Percentiles rank a stretch among this genome's conserved stretches.
Conservation (phyloP, 2,888 invertebrate genomes). For the Leuctra nigra region DNA sequence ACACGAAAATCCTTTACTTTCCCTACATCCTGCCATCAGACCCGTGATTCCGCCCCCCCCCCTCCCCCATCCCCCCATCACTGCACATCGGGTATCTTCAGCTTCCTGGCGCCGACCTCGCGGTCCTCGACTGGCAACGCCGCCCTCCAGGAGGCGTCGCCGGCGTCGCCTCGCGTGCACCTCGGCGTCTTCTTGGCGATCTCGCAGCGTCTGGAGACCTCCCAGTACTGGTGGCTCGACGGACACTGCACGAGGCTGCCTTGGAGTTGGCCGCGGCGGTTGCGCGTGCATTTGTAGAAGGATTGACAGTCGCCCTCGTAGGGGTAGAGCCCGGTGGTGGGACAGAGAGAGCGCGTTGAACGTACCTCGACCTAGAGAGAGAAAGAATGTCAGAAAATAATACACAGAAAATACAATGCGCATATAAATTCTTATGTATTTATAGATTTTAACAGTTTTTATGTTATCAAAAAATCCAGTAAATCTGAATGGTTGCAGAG, state of each 20-base stretch:
- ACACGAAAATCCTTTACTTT: too few relatives aligned
- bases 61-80: too few relatives aligned
- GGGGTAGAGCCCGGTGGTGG: slow-evolving; percentile 60
- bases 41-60: too few relatives aligned
- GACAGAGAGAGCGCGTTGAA: slow-evolving; percentile 57
- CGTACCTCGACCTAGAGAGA: too few relatives aligned
- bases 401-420: too few relatives aligned
- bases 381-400: too few relatives aligned
- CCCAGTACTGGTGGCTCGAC: slow-evolving; percentile 67
- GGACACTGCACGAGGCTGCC: slow-evolving; percentile 74
- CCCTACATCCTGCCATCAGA: too few relatives aligned
- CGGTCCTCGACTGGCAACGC: slow-evolving; percentile 20
- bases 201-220: slow-evolving; percentile 47
- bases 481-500: too few relatives aligned
- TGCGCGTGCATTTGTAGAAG: slow-evolving; percentile 63
- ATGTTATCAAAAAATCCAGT: too few relatives aligned
- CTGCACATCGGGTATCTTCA: slow-evolving; percentile 6
- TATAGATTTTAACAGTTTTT: too few relatives aligned
- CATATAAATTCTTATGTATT: too few relatives aligned
- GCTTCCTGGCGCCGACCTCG: slow-evolving; percentile 22
- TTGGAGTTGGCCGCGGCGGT: slow-evolving; percentile 47
- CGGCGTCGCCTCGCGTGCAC: slow-evolving; percentile 22
- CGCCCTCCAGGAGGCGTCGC: slow-evolving; percentile 15
- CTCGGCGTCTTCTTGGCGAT: slow-evolving; percentile 25
- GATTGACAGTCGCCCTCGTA: slow-evolving; percentile 60